Base-by-base conservation (phyloP, 2,797 vertebrate species). In the Tiaroga cobitis region DNA sequence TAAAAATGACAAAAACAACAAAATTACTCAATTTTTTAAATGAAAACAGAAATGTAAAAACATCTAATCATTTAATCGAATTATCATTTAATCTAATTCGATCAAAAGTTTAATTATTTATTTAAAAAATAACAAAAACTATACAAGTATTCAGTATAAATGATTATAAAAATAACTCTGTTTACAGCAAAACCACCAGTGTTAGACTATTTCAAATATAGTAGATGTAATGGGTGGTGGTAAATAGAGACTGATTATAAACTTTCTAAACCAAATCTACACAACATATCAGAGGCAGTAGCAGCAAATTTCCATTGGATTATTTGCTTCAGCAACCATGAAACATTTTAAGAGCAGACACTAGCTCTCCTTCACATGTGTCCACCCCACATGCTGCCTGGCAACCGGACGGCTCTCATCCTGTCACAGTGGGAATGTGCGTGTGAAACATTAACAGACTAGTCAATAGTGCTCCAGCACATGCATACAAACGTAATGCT, bases 371-470 rank as follows among this genome's bases (percentile, higher is more conserved):
- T 81, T 43, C 51, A 72, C 37, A 41, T 34, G 16, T 73, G 70
- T 61, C 77, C 77, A 73, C 41, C 76, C 21, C 41, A 80, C 91
- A 88, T 80, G 90, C 89, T 93, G 91, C 94, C 87, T 92, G 93
- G 95, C 94, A 96, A 96, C 94, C 85, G 79, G 32, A 54, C 87
- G 72, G 85, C 56, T 69, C 70, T 77, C 87, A 86, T 91, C 89
- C 90, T 80, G 89, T 87, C 76, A 86, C 86, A 88, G 86, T 85
- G 87, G 81, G 70, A 88, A 89, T 82, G 15, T 87, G 78, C 24
- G 21, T 56, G 92, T 94, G 73, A 94, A 96, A 95, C 90, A 95
- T 96, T 96, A 93, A 95, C 94, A 81, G 29, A 73, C 82, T 80
- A 88, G 88, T 92, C 86, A 90, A 89, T 87, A 90, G 84, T 87